Conservation (phyloP, 2,888 invertebrate genomes). For the Arge pagana region DNA sequence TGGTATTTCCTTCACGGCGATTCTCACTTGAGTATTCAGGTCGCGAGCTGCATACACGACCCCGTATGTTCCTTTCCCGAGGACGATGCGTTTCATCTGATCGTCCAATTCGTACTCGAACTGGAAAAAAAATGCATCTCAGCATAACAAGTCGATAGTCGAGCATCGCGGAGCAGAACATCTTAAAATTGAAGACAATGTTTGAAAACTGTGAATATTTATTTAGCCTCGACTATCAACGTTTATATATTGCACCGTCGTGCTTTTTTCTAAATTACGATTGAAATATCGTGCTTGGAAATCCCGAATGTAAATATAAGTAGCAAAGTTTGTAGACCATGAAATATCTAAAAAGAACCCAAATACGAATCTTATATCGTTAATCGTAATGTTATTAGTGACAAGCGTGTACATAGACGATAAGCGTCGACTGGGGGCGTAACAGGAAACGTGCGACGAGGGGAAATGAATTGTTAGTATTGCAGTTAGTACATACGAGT, state of each 20-base stretch:
- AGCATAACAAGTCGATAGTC: too few species aligned
- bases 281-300: not conserved
- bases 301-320: not conserved
- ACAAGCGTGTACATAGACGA: too few species aligned
- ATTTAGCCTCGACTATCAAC: not conserved
- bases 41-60: constrained; percentile 93
- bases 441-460: too few species aligned
- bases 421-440: too few species aligned
- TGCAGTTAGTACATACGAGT: too few species aligned
- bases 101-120: constrained; percentile 97
- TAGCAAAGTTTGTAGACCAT: not conserved
- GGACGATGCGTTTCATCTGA: constrained; percentile 78
- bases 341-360: too few species aligned
- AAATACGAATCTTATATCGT: too few species aligned
- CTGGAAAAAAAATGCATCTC: constrained; percentile 58
- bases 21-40: constrained; percentile 87
- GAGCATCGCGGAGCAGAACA: constrained; percentile 40
- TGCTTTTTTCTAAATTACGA: not conserved
- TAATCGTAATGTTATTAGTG: too few species aligned
- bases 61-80: constrained; percentile 96
- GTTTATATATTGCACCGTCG: too few species aligned
- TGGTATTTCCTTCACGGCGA: constrained; percentile 98
- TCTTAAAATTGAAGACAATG: not conserved
- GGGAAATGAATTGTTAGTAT: too few species aligned
- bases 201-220: constrained; percentile 18